Conservation (phyloP, 2,113 vertebrate genomes). For the Thinocorus orbignyianus region DNA sequence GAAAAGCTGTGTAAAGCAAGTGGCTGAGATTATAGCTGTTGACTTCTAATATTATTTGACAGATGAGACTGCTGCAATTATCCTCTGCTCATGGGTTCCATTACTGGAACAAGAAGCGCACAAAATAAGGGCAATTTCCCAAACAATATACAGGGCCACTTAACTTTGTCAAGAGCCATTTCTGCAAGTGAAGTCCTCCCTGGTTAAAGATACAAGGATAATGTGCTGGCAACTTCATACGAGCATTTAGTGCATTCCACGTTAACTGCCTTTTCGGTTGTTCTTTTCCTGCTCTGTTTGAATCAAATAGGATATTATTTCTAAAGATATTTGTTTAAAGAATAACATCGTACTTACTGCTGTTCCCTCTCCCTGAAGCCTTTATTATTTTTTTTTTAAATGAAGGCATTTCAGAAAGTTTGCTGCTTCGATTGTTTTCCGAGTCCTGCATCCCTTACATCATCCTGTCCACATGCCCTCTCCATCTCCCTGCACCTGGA, state of each 20-base stretch:
- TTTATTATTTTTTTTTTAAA: not conserved
- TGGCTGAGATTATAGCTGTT: slow-evolving; percentile 87
- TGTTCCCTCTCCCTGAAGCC: not conserved
- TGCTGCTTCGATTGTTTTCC: not conserved
- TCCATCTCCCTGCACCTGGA: accelerated
- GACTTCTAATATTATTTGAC: slow-evolving; percentile 93
- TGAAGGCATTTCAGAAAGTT: not conserved
- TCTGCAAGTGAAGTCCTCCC: slow-evolving; percentile 79
- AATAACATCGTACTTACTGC: slow-evolving; percentile 13
- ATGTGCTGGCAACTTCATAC: slow-evolving; percentile 63
- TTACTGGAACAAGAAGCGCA: slow-evolving; percentile 88
- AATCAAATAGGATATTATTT: slow-evolving; percentile 72
- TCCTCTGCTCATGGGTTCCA: slow-evolving; percentile 88
- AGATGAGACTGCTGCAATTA: slow-evolving; percentile 91
- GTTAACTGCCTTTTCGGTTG: slow-evolving; percentile 68
- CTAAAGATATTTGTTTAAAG: slow-evolving; percentile 68
- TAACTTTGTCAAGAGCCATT: slow-evolving; percentile 92
- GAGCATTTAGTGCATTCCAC: slow-evolving; percentile 60
- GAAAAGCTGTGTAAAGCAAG: slow-evolving; percentile 81
- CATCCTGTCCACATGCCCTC: accelerated
- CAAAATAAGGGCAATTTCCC: slow-evolving; percentile 93
- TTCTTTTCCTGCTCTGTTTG: slow-evolving; percentile 69
- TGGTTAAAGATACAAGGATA: slow-evolving; percentile 75
- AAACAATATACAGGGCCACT: slow-evolving; percentile 92
- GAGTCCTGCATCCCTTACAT: not conserved